Percentiles rank a stretch among this genome's conserved stretches.
phyloP scores from a whole-genome alignment of 2,888 invertebrate species.

The Acrobasis consociella region DNA sequence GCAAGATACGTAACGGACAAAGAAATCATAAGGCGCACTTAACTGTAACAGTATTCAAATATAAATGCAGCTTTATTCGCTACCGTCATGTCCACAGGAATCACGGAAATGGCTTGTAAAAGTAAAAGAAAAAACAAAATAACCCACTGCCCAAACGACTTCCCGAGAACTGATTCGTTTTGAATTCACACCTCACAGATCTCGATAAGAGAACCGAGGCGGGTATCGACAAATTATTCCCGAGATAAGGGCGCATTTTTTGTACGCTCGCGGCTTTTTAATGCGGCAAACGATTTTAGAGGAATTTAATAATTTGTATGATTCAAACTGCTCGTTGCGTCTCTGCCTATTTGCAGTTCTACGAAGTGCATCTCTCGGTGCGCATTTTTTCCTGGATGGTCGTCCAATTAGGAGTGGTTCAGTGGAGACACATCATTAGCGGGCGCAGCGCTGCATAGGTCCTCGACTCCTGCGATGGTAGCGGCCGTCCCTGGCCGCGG shows the following conservation, averaged over 20 bases:
- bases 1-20: slow-evolving; percentile 51
- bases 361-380: slow-evolving; percentile 50
- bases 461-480: slow-evolving; percentile 40
- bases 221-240: slow-evolving; percentile 58
- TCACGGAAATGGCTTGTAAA: slow-evolving; percentile 40
- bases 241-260: slow-evolving; percentile 51
- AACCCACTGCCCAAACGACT: slow-evolving; percentile 43
- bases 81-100: slow-evolving; percentile 31
- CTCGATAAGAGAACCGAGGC: slow-evolving; percentile 57
- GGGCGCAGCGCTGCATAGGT: slow-evolving; percentile 42
- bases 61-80: slow-evolving; percentile 25
- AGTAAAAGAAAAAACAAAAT: slow-evolving; percentile 40
- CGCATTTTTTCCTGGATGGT: slow-evolving; percentile 68
- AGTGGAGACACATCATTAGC: slow-evolving; percentile 76
- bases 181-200: slow-evolving; percentile 66
- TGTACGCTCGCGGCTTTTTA: slow-evolving; percentile 43
- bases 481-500: slow-evolving; percentile 65
- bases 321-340: slow-evolving; percentile 48
- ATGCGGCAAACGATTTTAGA: slow-evolving; percentile 47
- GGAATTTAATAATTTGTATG: slow-evolving; percentile 56
- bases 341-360: slow-evolving; percentile 58
- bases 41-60: slow-evolving; percentile 43
- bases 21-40: slow-evolving; percentile 44
- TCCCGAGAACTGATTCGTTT: slow-evolving; percentile 54
- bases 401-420: slow-evolving; percentile 77